A percentile compares a stretch with the other conserved stretches of the same genome.
Evolutionary conservation across 2,888 invertebrate species (phyloP).

Genomic region (Drosophila subquinaria): DNA sequence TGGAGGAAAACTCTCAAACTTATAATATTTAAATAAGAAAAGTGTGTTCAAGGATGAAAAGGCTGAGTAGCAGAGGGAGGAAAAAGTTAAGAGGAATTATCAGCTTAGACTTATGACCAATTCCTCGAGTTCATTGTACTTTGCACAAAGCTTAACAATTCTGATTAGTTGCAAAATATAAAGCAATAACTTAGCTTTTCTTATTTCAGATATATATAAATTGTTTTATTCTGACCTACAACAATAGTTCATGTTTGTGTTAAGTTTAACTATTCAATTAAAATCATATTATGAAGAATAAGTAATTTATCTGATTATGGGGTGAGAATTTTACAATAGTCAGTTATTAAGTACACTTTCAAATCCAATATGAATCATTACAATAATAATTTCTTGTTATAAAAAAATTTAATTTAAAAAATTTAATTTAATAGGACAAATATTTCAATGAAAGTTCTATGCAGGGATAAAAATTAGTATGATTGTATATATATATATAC

Average conservation of each 20-base stretch:
- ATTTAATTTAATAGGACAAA: no score
- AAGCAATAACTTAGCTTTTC: neutral
- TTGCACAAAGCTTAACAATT: neutral
- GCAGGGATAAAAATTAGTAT: neutral
- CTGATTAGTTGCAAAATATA: slow-evolving; percentile 1
- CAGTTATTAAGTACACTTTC: no score
- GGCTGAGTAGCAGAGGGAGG: neutral
- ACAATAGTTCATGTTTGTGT: neutral
- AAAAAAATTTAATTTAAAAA: no score
- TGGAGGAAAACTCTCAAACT: slow-evolving; percentile 23
- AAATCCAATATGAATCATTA: no score
- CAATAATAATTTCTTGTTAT: no score
- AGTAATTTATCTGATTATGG: no score
- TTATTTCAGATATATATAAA: neutral
- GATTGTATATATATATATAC: neutral
- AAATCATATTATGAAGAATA: neutral
- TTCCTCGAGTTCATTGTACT: slow-evolving; percentile 17
- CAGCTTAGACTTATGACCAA: neutral
- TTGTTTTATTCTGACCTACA: neutral
- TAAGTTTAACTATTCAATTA: no score
- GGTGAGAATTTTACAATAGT: no score
- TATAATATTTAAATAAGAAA: slow-evolving; percentile 46
- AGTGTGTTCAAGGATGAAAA: neutral
- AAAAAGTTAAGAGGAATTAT: slow-evolving; percentile 5
- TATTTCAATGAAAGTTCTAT: neutral